A percentile compares a stretch with the other conserved stretches of the same genome.
Conservation (phyloP, 2,888 invertebrate genomes). For the Muschampia plurimacula region DNA sequence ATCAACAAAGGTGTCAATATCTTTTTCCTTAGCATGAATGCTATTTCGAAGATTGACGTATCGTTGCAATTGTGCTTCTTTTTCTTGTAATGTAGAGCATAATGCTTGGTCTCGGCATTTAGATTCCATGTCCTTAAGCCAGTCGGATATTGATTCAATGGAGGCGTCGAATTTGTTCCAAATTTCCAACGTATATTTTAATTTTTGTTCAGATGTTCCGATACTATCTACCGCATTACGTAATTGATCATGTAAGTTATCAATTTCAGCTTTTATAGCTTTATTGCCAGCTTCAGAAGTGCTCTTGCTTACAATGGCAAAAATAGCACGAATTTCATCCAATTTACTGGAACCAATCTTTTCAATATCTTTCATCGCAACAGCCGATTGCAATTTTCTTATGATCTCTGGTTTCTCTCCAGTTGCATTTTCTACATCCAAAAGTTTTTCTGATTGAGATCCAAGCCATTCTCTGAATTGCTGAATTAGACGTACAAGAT, state of each 20-base stretch:
- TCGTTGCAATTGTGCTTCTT: constrained; percentile 89
- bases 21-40: constrained; percentile 92
- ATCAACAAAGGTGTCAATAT: constrained; percentile 95
- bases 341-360: constrained; percentile 88
- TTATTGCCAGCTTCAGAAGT: constrained; percentile 93
- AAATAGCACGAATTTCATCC: constrained; percentile 88
- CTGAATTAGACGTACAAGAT: constrained; percentile 90
- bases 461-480: constrained; percentile 93
- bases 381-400: constrained; percentile 88
- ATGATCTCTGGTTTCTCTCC: constrained; percentile 94
- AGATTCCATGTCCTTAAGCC: constrained; percentile 94
- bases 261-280: constrained; percentile 90
- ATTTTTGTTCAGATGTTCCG: constrained; percentile 89
- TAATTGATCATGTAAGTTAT: constrained; percentile 88
- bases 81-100: constrained; percentile 92
- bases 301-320: constrained; percentile 89
- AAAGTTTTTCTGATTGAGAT: constrained; percentile 91
- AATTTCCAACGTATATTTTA: constrained; percentile 90
- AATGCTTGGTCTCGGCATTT: constrained; percentile 94
- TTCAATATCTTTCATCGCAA: constrained; percentile 88
- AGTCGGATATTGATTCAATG: constrained; percentile 92
- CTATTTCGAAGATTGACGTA: constrained; percentile 91
- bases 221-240: constrained; percentile 89
- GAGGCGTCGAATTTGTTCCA: constrained; percentile 96
- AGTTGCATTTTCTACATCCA: constrained; percentile 92